A percentile compares a stretch with the other conserved stretches of the same genome.
Evolutionary conservation across 2,797 vertebrate species (phyloP).

Genomic region (Melanogrammus aeglefinus): DNA sequence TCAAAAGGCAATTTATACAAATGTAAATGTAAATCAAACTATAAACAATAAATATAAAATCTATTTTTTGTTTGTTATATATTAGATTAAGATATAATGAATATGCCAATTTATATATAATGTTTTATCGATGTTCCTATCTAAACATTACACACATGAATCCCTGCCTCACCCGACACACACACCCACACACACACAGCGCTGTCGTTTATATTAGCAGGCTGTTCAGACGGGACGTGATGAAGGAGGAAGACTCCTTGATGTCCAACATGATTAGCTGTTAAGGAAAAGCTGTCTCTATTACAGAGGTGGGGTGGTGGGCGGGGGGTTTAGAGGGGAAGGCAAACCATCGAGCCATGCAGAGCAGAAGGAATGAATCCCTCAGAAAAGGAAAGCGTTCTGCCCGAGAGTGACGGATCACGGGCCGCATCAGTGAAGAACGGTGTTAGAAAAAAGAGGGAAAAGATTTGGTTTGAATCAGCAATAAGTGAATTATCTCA

Average conservation of each 20-base stretch:
- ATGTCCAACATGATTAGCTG: constrained; percentile 72
- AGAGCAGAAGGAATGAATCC: constrained; percentile 8
- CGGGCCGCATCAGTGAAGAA: neutral
- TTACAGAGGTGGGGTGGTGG: constrained; percentile 35
- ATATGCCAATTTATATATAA: too few species aligned
- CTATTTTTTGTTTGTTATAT: neutral
- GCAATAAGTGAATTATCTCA: neutral
- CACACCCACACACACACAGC: neutral
- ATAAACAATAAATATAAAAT: too few species aligned
- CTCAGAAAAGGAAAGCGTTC: neutral
- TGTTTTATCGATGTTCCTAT: neutral
- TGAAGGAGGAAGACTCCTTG: constrained; percentile 64
- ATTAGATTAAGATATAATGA: too few species aligned
- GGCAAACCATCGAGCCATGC: constrained; percentile 54
- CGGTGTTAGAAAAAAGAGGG: neutral
- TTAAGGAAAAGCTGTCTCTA: constrained; percentile 59
- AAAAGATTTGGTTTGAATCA: neutral
- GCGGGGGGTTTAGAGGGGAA: constrained; percentile 54
- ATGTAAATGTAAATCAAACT: neutral
- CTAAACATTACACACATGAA: constrained; percentile 11
- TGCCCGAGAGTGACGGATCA: neutral
- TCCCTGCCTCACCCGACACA: constrained; percentile 12
- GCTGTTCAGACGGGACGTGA: constrained; percentile 61
- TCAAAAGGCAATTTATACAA: neutral
- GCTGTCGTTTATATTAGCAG: constrained; percentile 29